Evolutionary conservation across 1,140 invertebrate genomes (phyloP), one percentile per base, ranked within the genome.

Genomic region (Coenobita brevimanus): DNA sequence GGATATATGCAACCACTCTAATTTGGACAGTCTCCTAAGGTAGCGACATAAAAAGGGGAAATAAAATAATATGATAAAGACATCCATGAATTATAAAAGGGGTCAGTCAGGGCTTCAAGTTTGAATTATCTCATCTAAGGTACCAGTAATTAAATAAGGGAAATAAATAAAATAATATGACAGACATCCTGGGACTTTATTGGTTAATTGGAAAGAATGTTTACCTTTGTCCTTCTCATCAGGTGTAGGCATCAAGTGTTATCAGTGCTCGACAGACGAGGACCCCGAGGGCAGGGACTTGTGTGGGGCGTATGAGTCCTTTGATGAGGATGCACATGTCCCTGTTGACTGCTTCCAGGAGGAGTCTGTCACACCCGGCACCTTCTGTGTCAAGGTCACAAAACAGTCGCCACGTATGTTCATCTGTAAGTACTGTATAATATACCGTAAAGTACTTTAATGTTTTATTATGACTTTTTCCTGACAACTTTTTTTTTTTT

Each of bases 341-440:
- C 94, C 97, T 0, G 95, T 98, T 10, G 97, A 98, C 89, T 98
- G 97, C 92, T 96, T 96, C 90, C 97, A 95, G 91, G 97, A 97
- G 91, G 97, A 98, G 92, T 97, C 96, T 81, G 94, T 96, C 71
- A 97, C 96, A 92, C 97, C 97, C 76, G 97, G 97, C n/a, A 97
- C 97, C 6, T 98, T 98, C 92, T 98, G 97, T 93, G 97, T 97
- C 92, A 98, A 98, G 93, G 93, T 97, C 21, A 96, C 96, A 0
- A 96, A 97, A 91, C 97, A 98, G 92, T 95, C 97, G 69, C 97
- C 97, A 0, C 94, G 95, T 92, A 97, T 97, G 91, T 98, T 98
- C 92, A 97, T 98, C 91, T 98, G 97, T 93, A 91, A 91, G 92
- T 50, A 50, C 6, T 50, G 46, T 50, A 50, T 8, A 6, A 50